Base-by-base conservation (phyloP, 2,113 vertebrate species). In the Lepidothrix coronata region DNA sequence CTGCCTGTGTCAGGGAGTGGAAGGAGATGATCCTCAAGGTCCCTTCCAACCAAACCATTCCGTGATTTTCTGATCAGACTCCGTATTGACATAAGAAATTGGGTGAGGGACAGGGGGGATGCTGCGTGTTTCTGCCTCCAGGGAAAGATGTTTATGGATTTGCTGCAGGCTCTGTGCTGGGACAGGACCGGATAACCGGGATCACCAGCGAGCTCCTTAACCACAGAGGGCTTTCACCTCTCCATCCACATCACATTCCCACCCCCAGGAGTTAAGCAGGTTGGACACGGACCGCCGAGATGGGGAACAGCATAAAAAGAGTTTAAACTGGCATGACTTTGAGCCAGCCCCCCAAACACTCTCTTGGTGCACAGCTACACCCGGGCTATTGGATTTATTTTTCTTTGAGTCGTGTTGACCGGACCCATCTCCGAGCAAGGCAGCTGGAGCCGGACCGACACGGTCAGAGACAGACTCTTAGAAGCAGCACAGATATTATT, bases 191-290 rank as follows among this genome's bases (percentile, higher is more conserved):
- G 49, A 39, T 54, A 20, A 28, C 7, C 6, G 3, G 35, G 17
- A 57, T 37, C 9, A 11, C 39, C 0, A 0, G 41, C 2, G 5
- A 83, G 75, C 11, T 54, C 11, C 9, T 9, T 1, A 67, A 18
- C 59, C 24, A 2, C 4, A 31, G 44, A 19, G 35, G 11, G 21
- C 9, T 63, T 48, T 33, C 8, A 1, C 49, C 21, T 61, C 67
- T 51, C 59, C 25, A 41, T 24, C 23, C 41, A 28, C 2, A 20
- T 6, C 11, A 3, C 0, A 14, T 31, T 24, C 35, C 39, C 11
- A 28, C 3, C 27, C 27, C 2, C 28, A 30, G 21, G 17, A 21
- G 5, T 24, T 6, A 30, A 35, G 14, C 5, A 66, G 31, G 37
- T 15, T 21, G 82, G 31, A 41, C 1, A 1, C 0, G 9, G 6